A percentile compares a stretch with the other conserved stretches of the same genome.
Evolutionary conservation across 2,113 vertebrate genomes (phyloP).

Genomic region (Hippocampus barbouri): DNA sequence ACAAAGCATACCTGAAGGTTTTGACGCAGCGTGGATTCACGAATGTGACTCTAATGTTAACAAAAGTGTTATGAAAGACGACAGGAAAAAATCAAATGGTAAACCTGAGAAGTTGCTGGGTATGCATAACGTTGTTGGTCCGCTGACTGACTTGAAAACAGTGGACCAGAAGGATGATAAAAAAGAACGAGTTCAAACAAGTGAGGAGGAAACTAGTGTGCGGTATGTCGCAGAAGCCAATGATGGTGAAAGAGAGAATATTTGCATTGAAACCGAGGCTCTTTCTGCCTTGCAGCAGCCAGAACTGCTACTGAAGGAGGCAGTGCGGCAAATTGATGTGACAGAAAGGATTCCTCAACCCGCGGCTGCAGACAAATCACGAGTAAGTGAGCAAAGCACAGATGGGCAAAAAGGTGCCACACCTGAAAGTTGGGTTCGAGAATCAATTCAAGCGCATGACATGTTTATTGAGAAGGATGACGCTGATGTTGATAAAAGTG

Average conservation of each 20-base stretch:
- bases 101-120: neutral
- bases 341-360: neutral
- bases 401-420: slow-evolving; percentile 1
- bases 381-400: neutral
- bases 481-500: neutral
- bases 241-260: neutral
- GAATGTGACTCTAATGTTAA: neutral
- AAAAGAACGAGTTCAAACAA: neutral
- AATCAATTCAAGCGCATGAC: neutral
- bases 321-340: no score
- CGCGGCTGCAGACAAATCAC: neutral
- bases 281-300: slow-evolving; percentile 13
- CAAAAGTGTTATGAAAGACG: neutral
- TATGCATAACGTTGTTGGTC: slow-evolving; percentile 2
- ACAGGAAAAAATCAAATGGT: neutral
- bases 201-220: neutral
- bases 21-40: slow-evolving; percentile 4
- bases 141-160: neutral
- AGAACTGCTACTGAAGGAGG: neutral
- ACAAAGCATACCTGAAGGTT: neutral
- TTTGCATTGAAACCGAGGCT: slow-evolving; percentile 13
- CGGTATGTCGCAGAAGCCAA: neutral
- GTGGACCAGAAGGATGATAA: neutral
- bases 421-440: neutral
- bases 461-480: neutral